A percentile compares a stretch with the other conserved stretches of the same genome.
phyloP scores from a whole-genome alignment of 2,113 vertebrate genomes.

The Gnathonemus longibarbis region DNA sequence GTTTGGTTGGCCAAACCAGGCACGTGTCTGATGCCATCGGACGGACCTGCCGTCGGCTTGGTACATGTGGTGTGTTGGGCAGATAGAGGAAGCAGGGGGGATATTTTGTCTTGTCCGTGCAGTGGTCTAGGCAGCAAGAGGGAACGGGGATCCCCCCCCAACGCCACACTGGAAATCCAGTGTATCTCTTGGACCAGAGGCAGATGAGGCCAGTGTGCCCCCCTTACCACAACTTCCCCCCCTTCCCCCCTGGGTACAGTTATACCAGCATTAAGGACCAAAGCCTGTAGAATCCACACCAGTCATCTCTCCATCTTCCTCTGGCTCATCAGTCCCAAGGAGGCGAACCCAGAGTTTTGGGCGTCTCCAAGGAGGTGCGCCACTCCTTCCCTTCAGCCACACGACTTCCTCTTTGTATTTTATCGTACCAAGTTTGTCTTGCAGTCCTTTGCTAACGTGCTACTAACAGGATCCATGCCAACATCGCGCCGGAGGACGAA shows the following conservation, averaged over 20 bases:
- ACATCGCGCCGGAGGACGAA: conserved; percentile 29
- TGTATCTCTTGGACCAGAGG: neutral
- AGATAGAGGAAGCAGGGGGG: neutral
- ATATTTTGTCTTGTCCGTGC: neutral
- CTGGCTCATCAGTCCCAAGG: neutral
- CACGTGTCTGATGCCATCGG: neutral
- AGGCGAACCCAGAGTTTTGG: conserved; percentile 12
- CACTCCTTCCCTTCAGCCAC: conserved; percentile 37
- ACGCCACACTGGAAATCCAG: neutral
- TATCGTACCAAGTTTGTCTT: conserved; percentile 7
- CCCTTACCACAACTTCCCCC: neutral
- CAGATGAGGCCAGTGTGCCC: neutral
- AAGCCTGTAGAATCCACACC: conserved; percentile 7
- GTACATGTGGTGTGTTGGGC: neutral
- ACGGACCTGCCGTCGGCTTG: neutral
- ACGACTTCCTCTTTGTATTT: conserved; percentile 46
- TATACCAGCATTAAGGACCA: conserved; percentile 24
- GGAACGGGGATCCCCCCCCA: neutral
- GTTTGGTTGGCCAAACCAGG: neutral
- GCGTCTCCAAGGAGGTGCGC: conserved; percentile 28
- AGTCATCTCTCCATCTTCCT: neutral
- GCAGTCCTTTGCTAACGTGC: conserved; percentile 29
- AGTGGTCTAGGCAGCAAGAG: neutral
- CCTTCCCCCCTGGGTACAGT: neutral
- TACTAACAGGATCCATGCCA: conserved; percentile 25